These are phyloP conservation scores for Tenodera sinensis DNA, from an alignment of 2,888 invertebrate species.

Conservation along the genomic window DNA sequence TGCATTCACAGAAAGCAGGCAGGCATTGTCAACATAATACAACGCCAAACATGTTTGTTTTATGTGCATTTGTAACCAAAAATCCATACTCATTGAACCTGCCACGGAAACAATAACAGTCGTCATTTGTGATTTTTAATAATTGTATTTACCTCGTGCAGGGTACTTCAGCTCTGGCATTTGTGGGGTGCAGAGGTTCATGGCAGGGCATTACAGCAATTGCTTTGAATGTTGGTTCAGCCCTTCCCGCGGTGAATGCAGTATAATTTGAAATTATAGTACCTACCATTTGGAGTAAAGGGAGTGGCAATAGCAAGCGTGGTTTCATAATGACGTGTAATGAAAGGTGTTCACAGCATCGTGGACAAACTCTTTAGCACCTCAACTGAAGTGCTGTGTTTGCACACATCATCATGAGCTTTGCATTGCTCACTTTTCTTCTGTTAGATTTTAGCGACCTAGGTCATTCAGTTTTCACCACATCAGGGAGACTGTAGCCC, in stretches of 20 bases:
- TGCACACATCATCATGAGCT: not conserved
- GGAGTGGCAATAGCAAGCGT: not conserved
- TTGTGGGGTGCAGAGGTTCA: not conserved
- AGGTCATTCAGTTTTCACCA: too few relatives aligned
- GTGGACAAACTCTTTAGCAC: not conserved
- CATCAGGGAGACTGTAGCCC: too few relatives aligned
- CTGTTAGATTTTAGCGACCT: not conserved
- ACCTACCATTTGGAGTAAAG: not conserved
- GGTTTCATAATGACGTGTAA: not conserved
- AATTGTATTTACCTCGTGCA: not conserved
- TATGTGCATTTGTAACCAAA: not conserved
- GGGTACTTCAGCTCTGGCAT: not conserved
- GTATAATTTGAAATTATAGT: not conserved
- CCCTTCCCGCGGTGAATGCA: not conserved
- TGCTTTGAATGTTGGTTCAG: not conserved
- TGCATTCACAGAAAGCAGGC: not conserved
- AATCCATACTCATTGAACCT: not conserved
- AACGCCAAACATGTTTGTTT: not conserved
- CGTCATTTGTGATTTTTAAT: not conserved
- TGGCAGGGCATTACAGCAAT: not conserved
- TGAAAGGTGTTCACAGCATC: not conserved
- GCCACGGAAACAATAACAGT: not conserved
- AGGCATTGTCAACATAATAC: not conserved
- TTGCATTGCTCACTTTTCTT: not conserved
- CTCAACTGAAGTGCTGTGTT: not conserved